phyloP scores from a whole-genome alignment of 1,140 invertebrate genomes.

The Eumaeus atala region DNA sequence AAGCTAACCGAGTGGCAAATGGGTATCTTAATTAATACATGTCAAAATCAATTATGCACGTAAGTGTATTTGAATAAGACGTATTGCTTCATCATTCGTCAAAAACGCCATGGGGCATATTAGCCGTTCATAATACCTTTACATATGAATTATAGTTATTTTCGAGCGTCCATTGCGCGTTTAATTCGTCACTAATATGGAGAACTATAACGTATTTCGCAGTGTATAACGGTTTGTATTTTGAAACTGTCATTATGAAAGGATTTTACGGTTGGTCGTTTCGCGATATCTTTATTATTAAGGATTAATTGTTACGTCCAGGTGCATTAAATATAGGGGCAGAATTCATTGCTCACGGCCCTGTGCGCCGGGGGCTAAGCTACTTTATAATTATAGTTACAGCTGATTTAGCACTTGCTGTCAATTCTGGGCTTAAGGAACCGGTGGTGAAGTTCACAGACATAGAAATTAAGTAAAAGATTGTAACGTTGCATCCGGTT shows the following conservation, averaged over 20 bases:
- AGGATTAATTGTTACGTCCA: slow-evolving; percentile 51
- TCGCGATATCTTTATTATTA: slow-evolving; percentile 30
- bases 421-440: too few relatives aligned
- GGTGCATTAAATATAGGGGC: slow-evolving; percentile 26
- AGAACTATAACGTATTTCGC: not conserved
- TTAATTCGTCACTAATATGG: not conserved
- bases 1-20: slow-evolving; percentile 45
- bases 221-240: not conserved
- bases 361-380: slow-evolving; percentile 12
- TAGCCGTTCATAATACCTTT: too few relatives aligned
- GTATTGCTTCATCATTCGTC: slow-evolving; percentile 46
- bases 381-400: not conserved
- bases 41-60: slow-evolving; percentile 62
- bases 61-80: slow-evolving; percentile 56
- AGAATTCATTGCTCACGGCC: too few relatives aligned
- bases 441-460: too few relatives aligned
- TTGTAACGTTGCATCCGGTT: too few relatives aligned
- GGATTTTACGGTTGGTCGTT: slow-evolving; percentile 51
- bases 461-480: too few relatives aligned
- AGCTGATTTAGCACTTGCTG: too few relatives aligned
- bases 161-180: slow-evolving; percentile 17
- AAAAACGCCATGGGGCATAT: slow-evolving; percentile 31
- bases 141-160: not conserved
- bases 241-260: slow-evolving; percentile 6
- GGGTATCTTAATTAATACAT: slow-evolving; percentile 53